These are phyloP conservation scores for Psilopogon haemacephalus DNA, from an alignment of 2,113 vertebrate genomes.

Conservation along the genomic window DNA sequence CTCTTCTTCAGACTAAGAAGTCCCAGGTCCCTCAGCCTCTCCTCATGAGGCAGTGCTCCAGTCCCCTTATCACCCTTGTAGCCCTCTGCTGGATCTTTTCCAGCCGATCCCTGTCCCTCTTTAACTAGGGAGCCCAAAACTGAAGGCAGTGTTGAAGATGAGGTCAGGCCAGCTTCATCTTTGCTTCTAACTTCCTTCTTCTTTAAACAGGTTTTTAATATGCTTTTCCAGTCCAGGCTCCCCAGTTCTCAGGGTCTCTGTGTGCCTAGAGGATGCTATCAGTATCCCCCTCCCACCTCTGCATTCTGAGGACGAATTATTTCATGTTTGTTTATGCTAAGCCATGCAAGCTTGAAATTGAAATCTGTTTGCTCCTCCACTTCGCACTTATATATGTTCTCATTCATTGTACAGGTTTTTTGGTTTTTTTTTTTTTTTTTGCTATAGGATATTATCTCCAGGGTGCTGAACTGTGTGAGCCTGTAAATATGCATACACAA, in stretches of 20 bases:
- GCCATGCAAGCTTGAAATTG: slow-evolving; percentile 63
- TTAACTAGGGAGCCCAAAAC: too few species aligned
- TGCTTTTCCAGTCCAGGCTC: neutral
- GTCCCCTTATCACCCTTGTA: too few species aligned
- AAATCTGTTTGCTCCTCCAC: slow-evolving; percentile 47
- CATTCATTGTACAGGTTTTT: slow-evolving; percentile 20
- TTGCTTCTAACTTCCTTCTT: neutral
- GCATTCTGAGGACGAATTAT: slow-evolving; percentile 22
- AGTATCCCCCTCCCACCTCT: neutral
- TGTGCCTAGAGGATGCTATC: slow-evolving; percentile 35
- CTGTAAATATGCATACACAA: slow-evolving; percentile 9
- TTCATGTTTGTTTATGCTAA: slow-evolving; percentile 60
- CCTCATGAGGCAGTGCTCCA: too few species aligned
- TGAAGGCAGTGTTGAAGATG: too few species aligned
- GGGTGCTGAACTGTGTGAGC: slow-evolving; percentile 13
- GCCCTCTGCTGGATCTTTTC: too few species aligned
- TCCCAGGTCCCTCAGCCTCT: too few species aligned
- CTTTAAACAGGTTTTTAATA: slow-evolving; percentile 22
- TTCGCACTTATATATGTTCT: slow-evolving; percentile 42
- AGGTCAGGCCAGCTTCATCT: neutral
- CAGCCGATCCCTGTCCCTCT: too few species aligned
- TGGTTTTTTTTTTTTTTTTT: too few species aligned
- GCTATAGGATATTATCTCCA: slow-evolving; percentile 20
- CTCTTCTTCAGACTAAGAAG: too few species aligned
- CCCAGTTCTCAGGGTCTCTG: slow-evolving; percentile 4